These are phyloP conservation scores for Glandiceps talaboti DNA, from an alignment of 53 echinoderm and acorn worm genomes.

Conservation along the genomic window DNA sequence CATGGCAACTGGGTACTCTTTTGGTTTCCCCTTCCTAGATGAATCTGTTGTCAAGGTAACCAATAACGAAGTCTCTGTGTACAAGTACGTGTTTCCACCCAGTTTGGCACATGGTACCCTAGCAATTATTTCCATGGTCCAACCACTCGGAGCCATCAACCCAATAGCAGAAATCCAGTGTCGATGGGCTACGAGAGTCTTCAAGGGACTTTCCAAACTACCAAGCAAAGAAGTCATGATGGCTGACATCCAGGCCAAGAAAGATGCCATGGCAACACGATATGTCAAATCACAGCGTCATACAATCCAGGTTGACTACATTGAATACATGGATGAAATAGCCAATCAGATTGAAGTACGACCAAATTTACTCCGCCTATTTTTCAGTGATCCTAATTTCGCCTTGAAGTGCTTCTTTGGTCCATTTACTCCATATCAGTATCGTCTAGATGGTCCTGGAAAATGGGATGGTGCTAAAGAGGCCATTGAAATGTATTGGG, in stretches of 20 bases:
- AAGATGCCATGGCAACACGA: slow-evolving; percentile 29
- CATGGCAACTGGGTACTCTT: slow-evolving; percentile 45
- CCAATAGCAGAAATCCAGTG: slow-evolving; percentile 56
- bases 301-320: slow-evolving; percentile 60
- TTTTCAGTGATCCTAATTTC: slow-evolving; percentile 26
- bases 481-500: slow-evolving; percentile 47
- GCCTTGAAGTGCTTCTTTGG: slow-evolving; percentile 42
- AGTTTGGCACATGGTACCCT: slow-evolving; percentile 30
- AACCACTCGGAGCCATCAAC: slow-evolving; percentile 48
- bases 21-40: slow-evolving; percentile 49
- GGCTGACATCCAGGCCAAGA: slow-evolving; percentile 17
- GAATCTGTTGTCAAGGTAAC: slow-evolving; percentile 24
- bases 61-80: slow-evolving; percentile 43
- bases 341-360: slow-evolving; percentile 40
- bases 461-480: slow-evolving; percentile 57
- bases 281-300: slow-evolving; percentile 49
- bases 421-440: slow-evolving; percentile 44
- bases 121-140: slow-evolving; percentile 41
- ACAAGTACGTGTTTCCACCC: slow-evolving; percentile 44
- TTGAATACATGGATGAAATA: slow-evolving; percentile 50
- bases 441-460: slow-evolving; percentile 51
- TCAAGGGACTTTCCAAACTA: slow-evolving; percentile 30
- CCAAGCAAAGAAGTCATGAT: slow-evolving; percentile 33
- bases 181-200: slow-evolving; percentile 49
- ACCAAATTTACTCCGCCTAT: slow-evolving; percentile 33